Evolutionary conservation across 2,888 invertebrate species (phyloP).

Genomic region (Tenthredo amoena): DNA sequence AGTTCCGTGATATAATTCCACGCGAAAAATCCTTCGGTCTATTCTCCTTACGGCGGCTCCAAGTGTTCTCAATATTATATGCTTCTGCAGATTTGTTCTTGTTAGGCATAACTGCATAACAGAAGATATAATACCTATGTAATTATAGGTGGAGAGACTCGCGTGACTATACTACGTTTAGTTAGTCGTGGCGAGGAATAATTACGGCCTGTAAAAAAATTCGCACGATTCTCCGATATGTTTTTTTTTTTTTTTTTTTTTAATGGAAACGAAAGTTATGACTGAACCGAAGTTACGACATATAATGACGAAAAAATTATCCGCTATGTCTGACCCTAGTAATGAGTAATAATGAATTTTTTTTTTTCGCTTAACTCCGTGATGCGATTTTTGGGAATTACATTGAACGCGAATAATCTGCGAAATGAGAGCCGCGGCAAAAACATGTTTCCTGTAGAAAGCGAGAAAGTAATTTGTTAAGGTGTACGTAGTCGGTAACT

Average conservation of each 20-base stretch:
- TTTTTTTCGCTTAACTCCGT: not conserved
- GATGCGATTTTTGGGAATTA: not conserved
- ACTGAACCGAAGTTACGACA: not conserved
- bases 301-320: not conserved
- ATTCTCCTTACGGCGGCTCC: not conserved
- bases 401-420: slow-evolving; percentile 4
- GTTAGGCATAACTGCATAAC: not conserved
- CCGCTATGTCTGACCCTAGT: not conserved
- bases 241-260: not conserved
- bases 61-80: slow-evolving; percentile 31
- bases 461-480: slow-evolving; percentile 66
- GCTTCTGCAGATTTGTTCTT: not conserved
- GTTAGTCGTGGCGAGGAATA: not conserved
- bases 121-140: not conserved
- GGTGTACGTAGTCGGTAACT: slow-evolving; percentile 36
- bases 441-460: slow-evolving; percentile 67
- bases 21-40: not conserved
- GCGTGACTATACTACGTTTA: not conserved
- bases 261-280: not conserved
- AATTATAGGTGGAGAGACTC: not conserved
- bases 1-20: slow-evolving; percentile 1
- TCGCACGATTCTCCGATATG: not conserved
- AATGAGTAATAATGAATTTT: not conserved
- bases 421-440: slow-evolving; percentile 57
- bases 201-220: not conserved